Base-by-base conservation (phyloP, 2,113 vertebrate species). In the Gallinago jamesoni region DNA sequence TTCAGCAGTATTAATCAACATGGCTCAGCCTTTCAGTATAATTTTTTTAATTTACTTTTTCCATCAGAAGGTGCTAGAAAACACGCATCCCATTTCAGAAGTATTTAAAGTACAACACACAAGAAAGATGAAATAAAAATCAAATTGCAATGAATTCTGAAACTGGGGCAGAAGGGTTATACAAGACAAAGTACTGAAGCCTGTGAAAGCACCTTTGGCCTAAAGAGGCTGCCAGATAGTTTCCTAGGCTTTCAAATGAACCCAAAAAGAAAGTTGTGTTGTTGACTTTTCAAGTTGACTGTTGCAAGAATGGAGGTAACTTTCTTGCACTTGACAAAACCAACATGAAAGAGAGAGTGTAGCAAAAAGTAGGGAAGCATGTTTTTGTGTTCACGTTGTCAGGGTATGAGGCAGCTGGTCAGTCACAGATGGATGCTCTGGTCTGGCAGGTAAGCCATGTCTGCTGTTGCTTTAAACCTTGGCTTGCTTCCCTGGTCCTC, bases 391-490 rank as follows among this genome's bases (percentile, higher is more conserved):
- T 64, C 48, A 2, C 62, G 80, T 85, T 93, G 78, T 91, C 62
- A 60, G 89, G 57, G 74, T 60, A 76, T 0, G 0, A 48, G 81
- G 89, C 94, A 97, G 84, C 93, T 96, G 95, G 89, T 96, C 94
- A 89, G 91, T 68, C 89, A 81, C 95, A 91, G 89, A 93, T 89
- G 94, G 89, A 77, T 92, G 80, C 86, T 89, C 64, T 89, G 91
- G 76, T 41, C 89, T 96, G 91, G 91, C 89, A 96, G 87, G 94
- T 96, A 28, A 8, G 66, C 57, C 74, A 60, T 85, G 77, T 82
- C 89, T 91, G 94, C 57, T 96, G 74, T 97, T 95, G 89, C 84
- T 78, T 87, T 87, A 94, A 94, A 93, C 87, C 53, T 93, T 95
- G 94, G 84, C 94, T 82, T 78, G 11, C 33, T 84, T 92, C 91